Evolutionary conservation across 64 coral and sea anemone genomes (phyloP), one percentile per base, ranked within the genome.

Genomic region (Stichodactyla helianthus): DNA sequence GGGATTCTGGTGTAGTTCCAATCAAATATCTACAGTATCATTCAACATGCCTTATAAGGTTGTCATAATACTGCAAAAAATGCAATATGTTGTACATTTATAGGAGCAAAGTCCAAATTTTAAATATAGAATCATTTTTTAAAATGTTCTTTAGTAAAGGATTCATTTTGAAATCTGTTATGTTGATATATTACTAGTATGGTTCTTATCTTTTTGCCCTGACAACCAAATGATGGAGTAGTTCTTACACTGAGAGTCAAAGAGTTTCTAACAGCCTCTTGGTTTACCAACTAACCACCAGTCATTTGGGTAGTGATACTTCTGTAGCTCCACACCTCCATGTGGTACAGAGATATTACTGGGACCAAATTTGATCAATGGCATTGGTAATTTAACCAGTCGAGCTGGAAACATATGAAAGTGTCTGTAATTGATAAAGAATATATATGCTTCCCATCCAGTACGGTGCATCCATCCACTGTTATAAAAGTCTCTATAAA

Each of bases 221-320:
- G 62, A 20, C 17, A 65, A 19, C 19, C 18, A 18, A 65, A 20
- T 5, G 62, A 65, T 6, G 14, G 18, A 65, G 62, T 0, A 6
- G 62, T 18, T 19, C 62, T 19, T 16, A 16, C 6, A 16, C 62
- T 2, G 18, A 59, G 10, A 59, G 9, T 13, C n/a, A 76, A 76
- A 16, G 18, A 10, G 70, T 9, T 92, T 82, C 18, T 70, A 59
- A 79, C 93, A 94, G 18, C 93, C 93, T 84, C 83, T 35, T 44
- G 93, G 93, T 27, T 94, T 94, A 15, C 85, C 85, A 3, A 91
- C 89, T 76, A 84, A 78, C 93, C 93, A 94, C 93, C 93, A 94
- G 35, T 94, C 93, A 85, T 94, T 87, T 17, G 93, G 93, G 16
- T 94, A 94, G 71, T 91, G 89, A 56, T 94, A 94, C 82, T 91